A percentile compares a stretch with the other conserved stretches of the same genome.
Evolutionary conservation across 2,113 vertebrate species (phyloP).

Genomic region (Rhipidura dahli): DNA sequence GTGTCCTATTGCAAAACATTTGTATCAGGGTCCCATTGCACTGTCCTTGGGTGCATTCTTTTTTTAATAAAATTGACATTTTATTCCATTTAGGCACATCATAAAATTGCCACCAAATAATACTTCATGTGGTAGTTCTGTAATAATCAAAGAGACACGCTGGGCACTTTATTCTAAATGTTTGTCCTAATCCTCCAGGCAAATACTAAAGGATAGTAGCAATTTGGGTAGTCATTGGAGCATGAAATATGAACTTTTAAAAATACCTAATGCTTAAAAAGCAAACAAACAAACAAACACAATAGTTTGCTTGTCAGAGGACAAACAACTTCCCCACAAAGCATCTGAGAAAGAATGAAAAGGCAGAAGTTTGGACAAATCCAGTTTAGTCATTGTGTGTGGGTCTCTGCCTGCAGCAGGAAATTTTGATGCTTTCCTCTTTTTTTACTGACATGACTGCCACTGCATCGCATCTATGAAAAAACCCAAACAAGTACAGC

Average conservation of each 20-base stretch:
- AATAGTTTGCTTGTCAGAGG: neutral
- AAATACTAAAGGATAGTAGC: neutral
- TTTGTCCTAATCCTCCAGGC: conserved; percentile 9
- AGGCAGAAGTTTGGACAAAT: conserved; percentile 12
- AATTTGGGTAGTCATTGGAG: neutral
- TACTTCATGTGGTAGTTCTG: neutral
- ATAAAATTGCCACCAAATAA: conserved; percentile 27
- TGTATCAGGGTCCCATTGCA: neutral
- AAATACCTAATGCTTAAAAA: conserved; percentile 2
- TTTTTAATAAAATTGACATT: conserved; percentile 15
- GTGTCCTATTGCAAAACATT: neutral
- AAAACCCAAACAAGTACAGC: neutral
- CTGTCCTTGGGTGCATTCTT: conserved; percentile 8
- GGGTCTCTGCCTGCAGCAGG: neutral
- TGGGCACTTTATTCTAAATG: neutral
- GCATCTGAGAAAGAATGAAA: conserved; percentile 13
- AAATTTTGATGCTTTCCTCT: neutral
- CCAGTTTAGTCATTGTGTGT: neutral
- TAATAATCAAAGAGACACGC: neutral
- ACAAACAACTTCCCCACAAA: conserved; percentile 28
- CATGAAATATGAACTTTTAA: conserved; percentile 36
- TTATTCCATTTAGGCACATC: conserved; percentile 8
- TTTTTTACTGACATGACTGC: neutral
- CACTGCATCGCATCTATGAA: neutral
- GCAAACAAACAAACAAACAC: conserved; percentile 9